Base-by-base conservation (phyloP, 2,888 invertebrate genomes). In the Microplitis deprimator region DNA sequence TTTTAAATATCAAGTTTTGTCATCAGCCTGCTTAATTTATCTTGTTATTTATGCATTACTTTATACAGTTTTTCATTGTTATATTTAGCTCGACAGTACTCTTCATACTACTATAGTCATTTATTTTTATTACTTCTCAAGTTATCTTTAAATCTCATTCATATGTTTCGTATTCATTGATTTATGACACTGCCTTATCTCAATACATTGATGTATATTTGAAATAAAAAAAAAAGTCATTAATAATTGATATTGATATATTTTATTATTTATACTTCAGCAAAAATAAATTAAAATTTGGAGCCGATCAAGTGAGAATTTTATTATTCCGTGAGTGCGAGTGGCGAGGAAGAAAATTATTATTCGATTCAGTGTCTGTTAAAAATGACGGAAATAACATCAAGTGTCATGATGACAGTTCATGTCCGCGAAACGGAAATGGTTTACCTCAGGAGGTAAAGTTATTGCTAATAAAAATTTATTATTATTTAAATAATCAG, bases 321-420 rank as follows among this genome's bases (percentile, higher is more conserved):
- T 92, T 97, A 86, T 91, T 97, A 81, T 96, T 95, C 90, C 93
- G 94, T 87, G 97, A 97, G 91, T 96, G 96, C 89, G 96, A 97
- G 87, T 93, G 94, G 90, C 92, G 94, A 79, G 96, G 96, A 39
- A 92, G 96, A 79, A 94, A 94, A 84, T 91, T 97, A 60, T 91
- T 97, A 74, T 97, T 96, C 88, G 97, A 97, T 90, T 97, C 97
- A 0, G 92, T 93, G 81, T 92, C 94, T 16, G 91, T 93, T 84
- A 77, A 59, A 10, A 29, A 16, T n/a, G 83, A 80, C 69, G 80
- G 73, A 39, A 80, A 40, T 68, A 65, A 64, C 69, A 39, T 59
- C 10, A 79, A 77, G 64, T 68, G 13, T 29, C 59, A 16, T 20
- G 40, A 64, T 29, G 50, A 70, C 13, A 93, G 84, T 92, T 91